phyloP scores from a whole-genome alignment of 1,140 invertebrate genomes.

The Pseudomyrmex concolor region DNA sequence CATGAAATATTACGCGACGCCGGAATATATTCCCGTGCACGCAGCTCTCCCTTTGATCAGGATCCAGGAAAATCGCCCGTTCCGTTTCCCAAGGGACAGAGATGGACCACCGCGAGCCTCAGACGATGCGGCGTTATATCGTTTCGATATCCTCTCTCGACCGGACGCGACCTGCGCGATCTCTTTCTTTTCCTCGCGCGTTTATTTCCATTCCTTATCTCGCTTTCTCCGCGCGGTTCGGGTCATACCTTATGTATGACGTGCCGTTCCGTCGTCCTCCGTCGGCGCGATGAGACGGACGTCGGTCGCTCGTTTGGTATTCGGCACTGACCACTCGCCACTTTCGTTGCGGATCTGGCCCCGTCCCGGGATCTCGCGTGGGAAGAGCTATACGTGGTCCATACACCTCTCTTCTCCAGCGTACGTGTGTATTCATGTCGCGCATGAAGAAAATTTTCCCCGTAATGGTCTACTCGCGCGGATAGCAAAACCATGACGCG shows the following conservation, averaged over 20 bases:
- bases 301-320: conserved; percentile 78
- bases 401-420: conserved; percentile 17
- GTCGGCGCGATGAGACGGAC: conserved; percentile 63
- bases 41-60: conserved; percentile 77
- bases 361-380: conserved; percentile 62
- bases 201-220: conserved; percentile 60
- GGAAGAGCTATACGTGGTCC: conserved; percentile 63
- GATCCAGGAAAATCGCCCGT: conserved; percentile 75
- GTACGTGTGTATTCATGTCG: conserved; percentile 61
- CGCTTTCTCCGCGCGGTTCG: conserved; percentile 45
- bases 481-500: conserved; percentile 4
- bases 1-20: conserved; percentile 78
- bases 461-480: conserved; percentile 44
- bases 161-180: conserved; percentile 28
- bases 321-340: conserved; percentile 80
- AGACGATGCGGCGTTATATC: conserved; percentile 68
- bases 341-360: conserved; percentile 79
- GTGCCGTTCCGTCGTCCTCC: conserved; percentile 68
- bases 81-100: conserved; percentile 70
- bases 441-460: conserved; percentile 54
- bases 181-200: conserved; percentile 14
- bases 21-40: conserved; percentile 68
- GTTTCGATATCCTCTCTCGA: conserved; percentile 68
- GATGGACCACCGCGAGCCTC: conserved; percentile 61
- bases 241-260: conserved; percentile 82